phyloP scores from a whole-genome alignment of 2,888 invertebrate species.

The Diabrotica balteata region DNA sequence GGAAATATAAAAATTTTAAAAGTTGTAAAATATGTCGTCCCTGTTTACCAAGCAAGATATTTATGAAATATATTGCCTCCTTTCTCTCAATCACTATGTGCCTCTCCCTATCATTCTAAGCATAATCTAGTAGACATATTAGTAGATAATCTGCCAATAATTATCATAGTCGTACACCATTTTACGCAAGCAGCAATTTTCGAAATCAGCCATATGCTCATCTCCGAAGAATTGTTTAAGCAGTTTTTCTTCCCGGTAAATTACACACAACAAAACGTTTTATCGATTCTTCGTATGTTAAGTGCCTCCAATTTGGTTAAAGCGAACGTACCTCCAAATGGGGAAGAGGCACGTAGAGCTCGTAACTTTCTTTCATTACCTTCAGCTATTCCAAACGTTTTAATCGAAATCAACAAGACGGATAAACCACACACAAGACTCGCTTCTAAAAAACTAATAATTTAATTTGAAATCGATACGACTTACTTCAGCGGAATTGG shows the following conservation, averaged over 20 bases:
- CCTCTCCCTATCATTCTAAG: too few species aligned
- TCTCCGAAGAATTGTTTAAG: conserved; percentile 14
- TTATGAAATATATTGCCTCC: conserved; percentile 8
- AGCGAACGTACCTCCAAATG: conserved; percentile 35
- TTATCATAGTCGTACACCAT: conserved; percentile 4
- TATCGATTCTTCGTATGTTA: conserved; percentile 34
- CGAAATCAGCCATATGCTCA: conserved; percentile 25
- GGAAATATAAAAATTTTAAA: too few species aligned
- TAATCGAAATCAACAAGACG: conserved; percentile 48
- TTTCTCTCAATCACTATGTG: too few species aligned
- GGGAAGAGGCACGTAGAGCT: conserved; percentile 45
- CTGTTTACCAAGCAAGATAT: too few species aligned
- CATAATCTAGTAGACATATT: neutral
- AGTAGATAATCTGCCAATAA: neutral
- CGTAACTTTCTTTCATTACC: conserved; percentile 48
- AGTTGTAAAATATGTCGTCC: too few species aligned
- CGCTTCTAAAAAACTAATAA: conserved; percentile 40
- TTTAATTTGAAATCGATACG: conserved; percentile 41
- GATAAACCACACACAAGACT: conserved; percentile 42
- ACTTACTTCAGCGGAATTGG: conserved; percentile 27
- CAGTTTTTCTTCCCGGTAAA: conserved; percentile 31
- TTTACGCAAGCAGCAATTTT: conserved; percentile 7
- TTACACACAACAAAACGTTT: conserved; percentile 20
- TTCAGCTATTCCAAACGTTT: conserved; percentile 50
- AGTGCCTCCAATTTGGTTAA: conserved; percentile 30